Evolutionary conservation across 1,140 invertebrate genomes (phyloP).

Genomic region (Theocolax elegans): DNA sequence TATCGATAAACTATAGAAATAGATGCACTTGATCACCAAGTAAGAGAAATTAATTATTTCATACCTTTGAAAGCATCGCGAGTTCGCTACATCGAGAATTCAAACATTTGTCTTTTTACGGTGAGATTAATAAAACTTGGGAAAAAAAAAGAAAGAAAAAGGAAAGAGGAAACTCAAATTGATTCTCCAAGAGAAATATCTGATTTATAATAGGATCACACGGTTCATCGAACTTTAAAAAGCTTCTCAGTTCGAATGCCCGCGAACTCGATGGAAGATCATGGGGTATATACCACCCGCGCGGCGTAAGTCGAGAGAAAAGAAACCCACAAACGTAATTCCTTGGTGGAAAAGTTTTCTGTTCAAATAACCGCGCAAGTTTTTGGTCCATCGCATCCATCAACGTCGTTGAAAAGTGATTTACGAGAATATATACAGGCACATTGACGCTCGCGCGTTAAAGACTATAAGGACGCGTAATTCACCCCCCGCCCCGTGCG

Average conservation of each 20-base stretch:
- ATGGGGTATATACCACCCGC: no score
- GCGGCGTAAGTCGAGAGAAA: slow-evolving; percentile 1
- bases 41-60: not conserved
- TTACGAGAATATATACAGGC: slow-evolving; percentile 31
- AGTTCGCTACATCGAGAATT: slow-evolving; percentile 11
- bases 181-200: slow-evolving; percentile 34
- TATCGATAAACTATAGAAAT: no score
- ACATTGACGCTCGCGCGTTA: not conserved
- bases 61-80: not conserved
- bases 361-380: slow-evolving; percentile 18
- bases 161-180: not conserved
- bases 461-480: not conserved
- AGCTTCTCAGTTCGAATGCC: slow-evolving; percentile 43
- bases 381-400: slow-evolving; percentile 44
- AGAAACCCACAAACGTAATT: slow-evolving; percentile 30
- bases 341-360: slow-evolving; percentile 21
- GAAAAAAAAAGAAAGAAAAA: not conserved
- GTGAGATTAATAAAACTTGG: no score
- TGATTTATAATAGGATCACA: slow-evolving; percentile 60
- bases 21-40: not conserved
- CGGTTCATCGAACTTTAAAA: slow-evolving; percentile 58
- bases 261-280: slow-evolving; percentile 29
- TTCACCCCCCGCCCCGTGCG: not conserved
- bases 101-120: not conserved
- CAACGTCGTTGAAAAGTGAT: slow-evolving; percentile 44